phyloP scores from a whole-genome alignment of 2,797 vertebrate genomes.

The Buphagus erythrorhynchus region DNA sequence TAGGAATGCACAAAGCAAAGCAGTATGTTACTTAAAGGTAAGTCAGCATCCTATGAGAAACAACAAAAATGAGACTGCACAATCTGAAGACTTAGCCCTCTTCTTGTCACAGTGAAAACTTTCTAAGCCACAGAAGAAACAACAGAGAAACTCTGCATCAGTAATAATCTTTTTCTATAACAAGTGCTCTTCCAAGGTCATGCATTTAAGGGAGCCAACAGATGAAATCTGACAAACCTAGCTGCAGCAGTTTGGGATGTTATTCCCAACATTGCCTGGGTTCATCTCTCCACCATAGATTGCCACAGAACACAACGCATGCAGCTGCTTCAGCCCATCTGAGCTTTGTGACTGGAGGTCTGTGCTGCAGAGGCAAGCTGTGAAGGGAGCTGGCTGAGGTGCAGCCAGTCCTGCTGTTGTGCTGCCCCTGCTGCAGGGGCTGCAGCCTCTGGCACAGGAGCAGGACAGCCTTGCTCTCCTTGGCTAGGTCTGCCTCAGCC shows the following conservation, averaged over 20 bases:
- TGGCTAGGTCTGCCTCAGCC: background rate
- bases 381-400: fast-evolving
- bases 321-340: background rate
- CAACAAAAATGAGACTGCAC: background rate
- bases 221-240: background rate
- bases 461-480: background rate
- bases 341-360: background rate
- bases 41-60: background rate
- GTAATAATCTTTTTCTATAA: background rate
- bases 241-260: background rate
- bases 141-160: background rate
- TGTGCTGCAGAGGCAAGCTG: background rate
- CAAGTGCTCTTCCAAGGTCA: background rate
- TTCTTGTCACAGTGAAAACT: background rate
- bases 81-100: background rate
- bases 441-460: background rate
- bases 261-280: background rate
- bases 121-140: background rate
- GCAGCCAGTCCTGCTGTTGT: fast-evolving
- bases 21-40: background rate
- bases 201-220: background rate
- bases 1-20: background rate
- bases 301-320: fast-evolving
- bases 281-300: background rate
- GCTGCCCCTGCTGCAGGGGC: background rate